phyloP scores from a whole-genome alignment of 2,888 invertebrate species.

The Synergus umbraculus region DNA sequence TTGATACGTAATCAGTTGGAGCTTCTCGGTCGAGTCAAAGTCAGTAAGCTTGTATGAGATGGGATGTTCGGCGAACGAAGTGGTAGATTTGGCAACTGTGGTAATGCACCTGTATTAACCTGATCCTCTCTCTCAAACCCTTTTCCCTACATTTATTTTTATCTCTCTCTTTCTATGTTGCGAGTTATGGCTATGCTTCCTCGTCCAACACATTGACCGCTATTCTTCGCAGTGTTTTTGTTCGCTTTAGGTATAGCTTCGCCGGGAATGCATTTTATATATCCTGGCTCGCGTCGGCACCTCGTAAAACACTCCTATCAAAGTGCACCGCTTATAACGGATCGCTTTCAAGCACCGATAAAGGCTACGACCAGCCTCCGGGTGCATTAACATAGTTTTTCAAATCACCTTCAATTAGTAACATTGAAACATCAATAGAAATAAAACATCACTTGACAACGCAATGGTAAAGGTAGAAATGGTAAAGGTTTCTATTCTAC shows the following conservation, averaged over 20 bases:
- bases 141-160: slow-evolving; percentile 10
- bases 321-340: slow-evolving; percentile 35
- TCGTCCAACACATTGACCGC: slow-evolving; percentile 42
- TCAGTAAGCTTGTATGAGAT: slow-evolving; percentile 10
- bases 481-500: neutral
- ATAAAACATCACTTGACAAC: neutral
- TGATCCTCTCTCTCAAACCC: slow-evolving; percentile 6
- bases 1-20: neutral
- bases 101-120: slow-evolving; percentile 51
- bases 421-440: neutral
- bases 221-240: slow-evolving; percentile 48
- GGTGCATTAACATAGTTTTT: slow-evolving; percentile 29
- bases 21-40: neutral
- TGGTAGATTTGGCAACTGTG: slow-evolving; percentile 54
- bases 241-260: slow-evolving; percentile 46
- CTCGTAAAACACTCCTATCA: slow-evolving; percentile 57
- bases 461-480: neutral
- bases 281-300: slow-evolving; percentile 54
- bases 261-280: slow-evolving; percentile 51
- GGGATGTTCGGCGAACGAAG: slow-evolving; percentile 22
- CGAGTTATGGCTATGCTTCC: slow-evolving; percentile 40
- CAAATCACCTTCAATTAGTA: slow-evolving; percentile 7
- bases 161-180: slow-evolving; percentile 36
- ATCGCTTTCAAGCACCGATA: slow-evolving; percentile 33
- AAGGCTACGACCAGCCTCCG: slow-evolving; percentile 16